phyloP scores from a whole-genome alignment of 2,888 invertebrate species.

The Eristalis arbustorum region DNA sequence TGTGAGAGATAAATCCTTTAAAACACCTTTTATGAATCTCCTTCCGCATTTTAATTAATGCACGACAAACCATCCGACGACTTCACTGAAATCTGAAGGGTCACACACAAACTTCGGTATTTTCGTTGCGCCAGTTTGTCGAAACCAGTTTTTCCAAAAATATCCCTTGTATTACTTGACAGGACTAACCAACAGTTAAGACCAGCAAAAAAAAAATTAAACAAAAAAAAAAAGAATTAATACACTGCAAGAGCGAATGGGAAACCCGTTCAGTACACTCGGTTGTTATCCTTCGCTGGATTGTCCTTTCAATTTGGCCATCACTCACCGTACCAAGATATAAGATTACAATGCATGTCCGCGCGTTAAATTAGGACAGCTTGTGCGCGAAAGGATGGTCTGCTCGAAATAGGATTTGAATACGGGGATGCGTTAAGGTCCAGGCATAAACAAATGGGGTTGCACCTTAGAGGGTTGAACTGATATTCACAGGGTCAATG shows the following conservation, averaged over 20 bases:
- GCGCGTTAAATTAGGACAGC: slow-evolving; percentile 44
- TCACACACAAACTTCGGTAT: neutral
- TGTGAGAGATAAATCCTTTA: slow-evolving; percentile 28
- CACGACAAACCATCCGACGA: slow-evolving; percentile 44
- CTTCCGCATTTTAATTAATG: slow-evolving; percentile 65
- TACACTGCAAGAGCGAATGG: neutral
- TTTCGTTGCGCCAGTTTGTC: neutral
- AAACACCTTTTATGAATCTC: slow-evolving; percentile 16
- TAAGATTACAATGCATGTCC: slow-evolving; percentile 26
- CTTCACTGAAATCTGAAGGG: slow-evolving; percentile 44
- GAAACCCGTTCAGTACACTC: slow-evolving; percentile 55
- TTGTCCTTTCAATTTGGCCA: slow-evolving; percentile 42
- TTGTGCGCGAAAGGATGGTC: slow-evolving; percentile 42
- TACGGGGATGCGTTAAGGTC: slow-evolving; percentile 44
- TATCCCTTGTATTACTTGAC: slow-evolving; percentile 38
- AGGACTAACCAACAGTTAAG: slow-evolving; percentile 40
- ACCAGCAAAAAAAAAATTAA: slow-evolving; percentile 9
- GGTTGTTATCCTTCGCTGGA: slow-evolving; percentile 33
- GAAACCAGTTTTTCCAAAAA: slow-evolving; percentile 58
- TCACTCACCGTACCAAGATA: slow-evolving; percentile 18
- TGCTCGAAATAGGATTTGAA: slow-evolving; percentile 21
- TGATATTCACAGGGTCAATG: slow-evolving; percentile 63
- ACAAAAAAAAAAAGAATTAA: neutral
- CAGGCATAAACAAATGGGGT: slow-evolving; percentile 46
- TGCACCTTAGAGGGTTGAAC: slow-evolving; percentile 32